A percentile compares a stretch with the other conserved stretches of the same genome.
Evolutionary conservation across 1,140 invertebrate genomes (phyloP).

Genomic region (Helicoverpa armigera): DNA sequence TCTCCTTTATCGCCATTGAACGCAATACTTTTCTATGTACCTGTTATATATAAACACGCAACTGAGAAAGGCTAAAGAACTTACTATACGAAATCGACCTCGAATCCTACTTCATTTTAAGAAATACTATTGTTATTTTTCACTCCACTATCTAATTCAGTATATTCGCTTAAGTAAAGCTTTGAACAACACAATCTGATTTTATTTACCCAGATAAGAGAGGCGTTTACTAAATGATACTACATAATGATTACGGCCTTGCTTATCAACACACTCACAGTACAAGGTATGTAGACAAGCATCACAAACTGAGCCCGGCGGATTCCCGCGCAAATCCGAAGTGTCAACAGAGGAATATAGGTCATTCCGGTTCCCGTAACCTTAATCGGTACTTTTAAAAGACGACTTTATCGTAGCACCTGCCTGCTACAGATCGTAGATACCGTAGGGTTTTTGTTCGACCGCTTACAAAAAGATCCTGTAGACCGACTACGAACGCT

Average conservation of each 20-base stretch:
- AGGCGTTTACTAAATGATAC: too few species aligned
- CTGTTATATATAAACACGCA: slow-evolving; percentile 44
- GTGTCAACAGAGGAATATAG: slow-evolving; percentile 33
- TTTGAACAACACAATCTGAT: too few species aligned
- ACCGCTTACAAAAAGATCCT: slow-evolving; percentile 10
- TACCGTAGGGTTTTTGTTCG: slow-evolving; percentile 22
- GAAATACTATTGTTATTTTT: background rate
- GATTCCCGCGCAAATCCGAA: slow-evolving; percentile 27
- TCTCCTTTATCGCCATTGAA: slow-evolving; percentile 37
- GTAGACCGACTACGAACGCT: slow-evolving; percentile 9
- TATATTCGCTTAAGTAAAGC: too few species aligned
- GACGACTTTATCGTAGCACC: slow-evolving; percentile 27
- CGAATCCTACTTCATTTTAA: slow-evolving; percentile 5
- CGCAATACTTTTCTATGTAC: slow-evolving; percentile 37
- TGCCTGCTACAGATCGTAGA: slow-evolving; percentile 32
- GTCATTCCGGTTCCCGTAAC: slow-evolving; percentile 21
- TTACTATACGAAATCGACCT: slow-evolving; percentile 13
- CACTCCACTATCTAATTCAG: too few species aligned
- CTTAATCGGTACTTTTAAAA: slow-evolving; percentile 33
- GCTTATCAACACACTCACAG: slow-evolving; percentile 2
- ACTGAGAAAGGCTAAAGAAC: slow-evolving; percentile 24
- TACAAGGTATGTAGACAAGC: slow-evolving; percentile 5
- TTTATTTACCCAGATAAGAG: too few species aligned
- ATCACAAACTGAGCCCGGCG: slow-evolving; percentile 2
- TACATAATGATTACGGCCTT: background rate